These are phyloP conservation scores for Galemys pyrenaicus DNA, from an alignment of 2,113 vertebrate species.

Conservation along the genomic window DNA sequence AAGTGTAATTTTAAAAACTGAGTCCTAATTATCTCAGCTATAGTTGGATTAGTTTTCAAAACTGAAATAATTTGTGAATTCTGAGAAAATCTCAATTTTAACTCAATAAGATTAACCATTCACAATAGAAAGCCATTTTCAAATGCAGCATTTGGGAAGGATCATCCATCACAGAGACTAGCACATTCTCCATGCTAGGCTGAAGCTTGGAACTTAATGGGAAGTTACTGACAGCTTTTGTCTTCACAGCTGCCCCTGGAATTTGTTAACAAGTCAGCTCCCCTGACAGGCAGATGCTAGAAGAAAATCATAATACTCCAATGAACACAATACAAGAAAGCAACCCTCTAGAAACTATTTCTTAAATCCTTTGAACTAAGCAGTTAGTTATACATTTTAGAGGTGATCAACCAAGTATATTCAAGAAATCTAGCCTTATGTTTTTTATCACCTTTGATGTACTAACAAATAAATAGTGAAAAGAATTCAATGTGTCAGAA, in stretches of 20 bases:
- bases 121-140: conserved; percentile 35
- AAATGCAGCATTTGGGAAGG: not conserved
- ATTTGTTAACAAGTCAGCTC: conserved; percentile 40
- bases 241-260: conserved; percentile 34
- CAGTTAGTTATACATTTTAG: not conserved
- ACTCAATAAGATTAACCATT: conserved; percentile 32
- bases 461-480: conserved; percentile 20
- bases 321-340: not conserved
- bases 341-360: not conserved
- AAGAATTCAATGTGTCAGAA: not conserved
- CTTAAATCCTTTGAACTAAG: not conserved
- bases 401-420: not conserved
- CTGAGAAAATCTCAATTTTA: conserved; percentile 38
- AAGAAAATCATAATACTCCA: not conserved
- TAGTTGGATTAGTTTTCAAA: conserved; percentile 31
- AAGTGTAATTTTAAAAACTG: not conserved
- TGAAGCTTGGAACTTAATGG: conserved; percentile 42
- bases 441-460: conserved; percentile 6
- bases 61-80: conserved; percentile 14
- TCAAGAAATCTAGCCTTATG: not conserved
- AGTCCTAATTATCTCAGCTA: conserved; percentile 6
- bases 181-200: conserved; percentile 28
- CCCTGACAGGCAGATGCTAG: not conserved
- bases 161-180: not conserved
- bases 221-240: conserved; percentile 7